Evolutionary conservation across 2,113 vertebrate species (phyloP).

Genomic region (Trichomycterus rosablanca): DNA sequence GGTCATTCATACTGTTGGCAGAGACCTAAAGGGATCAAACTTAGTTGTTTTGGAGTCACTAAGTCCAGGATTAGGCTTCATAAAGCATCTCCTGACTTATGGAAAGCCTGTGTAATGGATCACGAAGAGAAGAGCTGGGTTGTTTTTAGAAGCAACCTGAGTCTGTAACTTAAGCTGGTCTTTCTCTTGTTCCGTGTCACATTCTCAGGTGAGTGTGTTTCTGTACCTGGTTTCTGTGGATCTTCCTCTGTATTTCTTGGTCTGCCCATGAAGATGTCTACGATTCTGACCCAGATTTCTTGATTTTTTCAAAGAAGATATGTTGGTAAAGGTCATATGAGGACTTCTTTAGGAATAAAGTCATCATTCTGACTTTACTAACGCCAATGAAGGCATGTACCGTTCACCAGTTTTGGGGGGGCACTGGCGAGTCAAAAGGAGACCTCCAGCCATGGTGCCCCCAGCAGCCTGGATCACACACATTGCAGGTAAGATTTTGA

Average conservation of each 20-base stretch:
- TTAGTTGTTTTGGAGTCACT: not conserved
- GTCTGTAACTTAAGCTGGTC: conserved; percentile 40
- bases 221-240: not conserved
- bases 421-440: conserved; percentile 40
- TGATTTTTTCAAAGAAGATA: not conserved
- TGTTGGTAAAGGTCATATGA: not conserved
- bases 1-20: too few relatives aligned
- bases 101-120: conserved; percentile 23
- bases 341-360: too few relatives aligned
- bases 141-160: conserved; percentile 42
- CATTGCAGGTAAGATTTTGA: conserved; percentile 50
- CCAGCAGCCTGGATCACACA: conserved; percentile 53
- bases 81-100: conserved; percentile 1
- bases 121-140: conserved; percentile 14
- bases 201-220: conserved; percentile 21
- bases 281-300: not conserved
- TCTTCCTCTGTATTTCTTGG: not conserved
- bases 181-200: conserved; percentile 29
- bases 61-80: not conserved
- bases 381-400: conserved; percentile 47
- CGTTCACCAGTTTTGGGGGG: conserved; percentile 38
- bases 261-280: not conserved
- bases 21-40: too few relatives aligned
- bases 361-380: conserved; percentile 5
- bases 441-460: conserved; percentile 32